These are phyloP conservation scores for Proisotoma minuta DNA, from an alignment of 2,888 invertebrate species.

Conservation along the genomic window DNA sequence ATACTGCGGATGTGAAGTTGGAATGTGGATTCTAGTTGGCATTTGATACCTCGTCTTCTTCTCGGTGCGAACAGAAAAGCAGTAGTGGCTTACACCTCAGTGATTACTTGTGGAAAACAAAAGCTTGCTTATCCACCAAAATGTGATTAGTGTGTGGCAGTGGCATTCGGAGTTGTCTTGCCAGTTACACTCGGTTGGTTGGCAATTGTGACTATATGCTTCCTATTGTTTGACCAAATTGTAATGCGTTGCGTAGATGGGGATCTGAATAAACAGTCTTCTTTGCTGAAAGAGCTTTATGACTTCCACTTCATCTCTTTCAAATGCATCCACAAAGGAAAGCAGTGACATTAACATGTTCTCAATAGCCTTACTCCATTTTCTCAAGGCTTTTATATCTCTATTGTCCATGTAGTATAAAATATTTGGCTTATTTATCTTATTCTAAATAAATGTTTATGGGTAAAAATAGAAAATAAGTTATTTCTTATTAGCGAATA, in stretches of 20 bases:
- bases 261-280: too few relatives aligned
- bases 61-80: neutral
- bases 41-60: neutral
- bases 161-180: neutral
- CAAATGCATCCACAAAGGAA: neutral
- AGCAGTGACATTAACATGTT: too few relatives aligned
- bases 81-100: neutral
- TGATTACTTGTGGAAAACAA: neutral
- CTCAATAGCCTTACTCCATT: too few relatives aligned
- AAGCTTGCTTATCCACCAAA: neutral
- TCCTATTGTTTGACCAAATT: neutral
- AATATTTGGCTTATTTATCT: too few relatives aligned
- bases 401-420: too few relatives aligned
- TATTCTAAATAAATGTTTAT: too few relatives aligned
- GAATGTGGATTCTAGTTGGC: neutral
- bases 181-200: neutral
- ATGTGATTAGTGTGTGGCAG: neutral
- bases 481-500: too few relatives aligned
- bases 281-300: neutral
- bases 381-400: too few relatives aligned
- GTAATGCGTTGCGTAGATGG: neutral
- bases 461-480: too few relatives aligned
- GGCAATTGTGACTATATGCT: neutral
- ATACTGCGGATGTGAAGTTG: neutral
- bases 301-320: neutral